These are phyloP conservation scores for Mus musculus DNA, from an alignment of 2,113 vertebrate species.

Conservation along the genomic window GRCm39 chrX:51249001-51249500, in stretches of 20 bases:
- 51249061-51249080: constrained; percentile 46
- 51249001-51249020: constrained; percentile 20
- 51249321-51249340: not conserved
- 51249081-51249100: constrained; percentile 30
- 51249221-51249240: constrained; percentile 56
- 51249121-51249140: constrained; percentile 66
- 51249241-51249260: constrained; percentile 47
- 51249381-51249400: constrained; percentile 2
- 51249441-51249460: not conserved
- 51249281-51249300: not conserved
- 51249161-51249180: constrained; percentile 67
- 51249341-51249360: not conserved
- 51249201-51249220: constrained; percentile 73
- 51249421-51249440: not conserved
- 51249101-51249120: constrained; percentile 66
- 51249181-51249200: constrained; percentile 76
- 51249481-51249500: not conserved
- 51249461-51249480: not conserved
- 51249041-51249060: constrained; percentile 51
- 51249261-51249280: constrained; percentile 33
- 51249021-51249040: constrained; percentile 17
- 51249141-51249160: constrained; percentile 66
- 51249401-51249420: constrained; percentile 11
- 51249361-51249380: constrained; percentile 7
- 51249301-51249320: not conserved